phyloP scores from a whole-genome alignment of 2,888 invertebrate genomes.

The Cloeon dipterum region DNA sequence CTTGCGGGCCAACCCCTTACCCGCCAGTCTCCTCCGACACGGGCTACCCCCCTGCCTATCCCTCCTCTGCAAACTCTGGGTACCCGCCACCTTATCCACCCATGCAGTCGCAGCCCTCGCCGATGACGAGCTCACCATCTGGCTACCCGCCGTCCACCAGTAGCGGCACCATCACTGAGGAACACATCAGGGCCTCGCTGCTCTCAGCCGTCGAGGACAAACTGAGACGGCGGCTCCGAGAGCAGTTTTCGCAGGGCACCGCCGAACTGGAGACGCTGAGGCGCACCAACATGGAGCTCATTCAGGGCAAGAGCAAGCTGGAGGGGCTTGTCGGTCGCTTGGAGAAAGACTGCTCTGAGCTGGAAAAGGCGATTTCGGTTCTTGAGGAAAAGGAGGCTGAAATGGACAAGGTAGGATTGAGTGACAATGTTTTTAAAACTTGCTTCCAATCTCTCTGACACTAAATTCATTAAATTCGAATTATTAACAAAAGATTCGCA shows the following conservation, averaged over 20 bases:
- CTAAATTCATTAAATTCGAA: too few relatives aligned
- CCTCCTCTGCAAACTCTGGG: conserved; percentile 13
- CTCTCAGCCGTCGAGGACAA: conserved; percentile 92
- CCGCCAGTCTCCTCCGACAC: conserved; percentile 22
- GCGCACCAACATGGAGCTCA: conserved; percentile 66
- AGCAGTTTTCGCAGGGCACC: conserved; percentile 46
- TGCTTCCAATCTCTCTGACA: too few relatives aligned
- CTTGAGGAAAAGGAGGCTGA: conserved; percentile 74
- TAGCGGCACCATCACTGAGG: conserved; percentile 74
- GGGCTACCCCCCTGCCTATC: conserved; percentile 18
- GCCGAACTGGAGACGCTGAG: conserved; percentile 77
- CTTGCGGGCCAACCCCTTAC: conserved; percentile 23
- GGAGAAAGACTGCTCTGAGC: conserved; percentile 50
- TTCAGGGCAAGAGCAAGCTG: conserved; percentile 60
- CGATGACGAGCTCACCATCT: conserved; percentile 7
- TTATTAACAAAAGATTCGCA: too few relatives aligned
- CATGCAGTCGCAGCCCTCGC: conserved; percentile 13
- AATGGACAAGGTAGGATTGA: conserved; percentile 54
- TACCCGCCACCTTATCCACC: conserved; percentile 11
- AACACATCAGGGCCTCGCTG: conserved; percentile 82
- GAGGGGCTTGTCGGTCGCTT: conserved; percentile 54
- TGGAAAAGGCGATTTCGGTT: conserved; percentile 62
- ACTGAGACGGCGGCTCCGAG: conserved; percentile 61
- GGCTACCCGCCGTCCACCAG: conserved; percentile 17
- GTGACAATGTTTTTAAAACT: too few relatives aligned